These are phyloP conservation scores for Aphodius granarius DNA, from an alignment of 2,888 invertebrate species.

Conservation along the genomic window DNA sequence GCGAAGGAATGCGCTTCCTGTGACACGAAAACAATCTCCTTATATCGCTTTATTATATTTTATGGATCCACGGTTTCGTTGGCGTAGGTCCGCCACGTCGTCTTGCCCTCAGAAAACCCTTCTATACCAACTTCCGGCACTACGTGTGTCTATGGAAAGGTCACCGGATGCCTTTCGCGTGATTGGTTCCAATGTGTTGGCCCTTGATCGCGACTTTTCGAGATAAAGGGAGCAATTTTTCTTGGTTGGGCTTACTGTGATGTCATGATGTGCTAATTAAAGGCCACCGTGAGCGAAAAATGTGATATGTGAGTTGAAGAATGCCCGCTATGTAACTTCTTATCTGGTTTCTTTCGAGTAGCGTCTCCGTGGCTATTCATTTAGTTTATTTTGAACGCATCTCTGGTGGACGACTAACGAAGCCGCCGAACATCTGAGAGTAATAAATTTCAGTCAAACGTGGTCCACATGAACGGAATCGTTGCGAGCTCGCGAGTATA, in stretches of 20 bases:
- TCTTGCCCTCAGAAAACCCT: neutral
- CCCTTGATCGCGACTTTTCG: neutral
- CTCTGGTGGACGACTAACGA: neutral
- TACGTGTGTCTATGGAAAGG: conserved; percentile 2
- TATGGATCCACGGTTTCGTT: neutral
- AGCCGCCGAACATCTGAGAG: neutral
- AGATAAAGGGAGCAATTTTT: neutral
- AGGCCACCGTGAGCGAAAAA: neutral
- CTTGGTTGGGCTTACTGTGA: neutral
- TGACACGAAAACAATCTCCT: conserved; percentile 17
- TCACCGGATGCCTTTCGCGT: conserved; percentile 1
- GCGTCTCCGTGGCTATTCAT: neutral
- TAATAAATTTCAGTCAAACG: neutral
- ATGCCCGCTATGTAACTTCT: neutral
- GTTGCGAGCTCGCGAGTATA: neutral
- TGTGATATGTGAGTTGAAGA: neutral
- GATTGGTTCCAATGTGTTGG: conserved; percentile 1
- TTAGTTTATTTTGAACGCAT: neutral
- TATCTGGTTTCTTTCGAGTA: neutral
- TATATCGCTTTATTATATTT: conserved; percentile 17
- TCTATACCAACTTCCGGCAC: neutral
- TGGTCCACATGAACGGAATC: neutral
- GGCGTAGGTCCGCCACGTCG: conserved; percentile 1
- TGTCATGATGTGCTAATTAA: neutral
- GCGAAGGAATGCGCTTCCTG: conserved; percentile 32